A percentile compares a stretch with the other conserved stretches of the same genome.
phyloP scores from a whole-genome alignment of 2,888 invertebrate species.

The Autographa pulchrina region DNA sequence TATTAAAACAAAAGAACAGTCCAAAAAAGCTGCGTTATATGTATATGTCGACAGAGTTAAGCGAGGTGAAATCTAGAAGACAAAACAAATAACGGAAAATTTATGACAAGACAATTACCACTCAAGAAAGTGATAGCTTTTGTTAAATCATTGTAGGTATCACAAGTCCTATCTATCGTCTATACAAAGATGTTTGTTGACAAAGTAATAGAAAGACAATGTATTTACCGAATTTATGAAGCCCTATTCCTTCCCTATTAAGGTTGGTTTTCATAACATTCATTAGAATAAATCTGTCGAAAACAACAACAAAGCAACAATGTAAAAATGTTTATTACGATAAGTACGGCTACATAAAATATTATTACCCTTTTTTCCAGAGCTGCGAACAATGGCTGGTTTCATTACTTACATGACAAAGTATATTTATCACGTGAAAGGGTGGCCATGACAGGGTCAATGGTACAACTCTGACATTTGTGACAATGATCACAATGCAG shows the following conservation, averaged over 20 bases:
- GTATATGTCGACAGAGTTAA: background rate
- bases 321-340: conserved; percentile 37
- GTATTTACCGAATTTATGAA: background rate
- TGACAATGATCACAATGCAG: conserved; percentile 32
- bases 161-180: background rate
- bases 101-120: background rate
- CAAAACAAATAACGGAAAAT: background rate
- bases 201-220: background rate
- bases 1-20: background rate
- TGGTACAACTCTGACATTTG: conserved; percentile 50
- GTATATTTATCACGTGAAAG: conserved; percentile 60
- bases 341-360: conserved; percentile 47
- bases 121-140: background rate
- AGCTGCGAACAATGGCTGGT: conserved; percentile 62
- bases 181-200: background rate
- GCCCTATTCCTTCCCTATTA: background rate
- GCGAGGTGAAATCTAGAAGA: background rate
- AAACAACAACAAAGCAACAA: conserved; percentile 31
- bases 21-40: background rate
- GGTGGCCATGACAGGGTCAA: conserved; percentile 49
- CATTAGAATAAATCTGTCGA: background rate
- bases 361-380: conserved; percentile 59
- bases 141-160: background rate
- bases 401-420: conserved; percentile 69
- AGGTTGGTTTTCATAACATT: background rate